A percentile compares a stretch with the other conserved stretches of the same genome.
Conservation (phyloP, 1,140 invertebrate species). For the Probaryconus sp. region DNA sequence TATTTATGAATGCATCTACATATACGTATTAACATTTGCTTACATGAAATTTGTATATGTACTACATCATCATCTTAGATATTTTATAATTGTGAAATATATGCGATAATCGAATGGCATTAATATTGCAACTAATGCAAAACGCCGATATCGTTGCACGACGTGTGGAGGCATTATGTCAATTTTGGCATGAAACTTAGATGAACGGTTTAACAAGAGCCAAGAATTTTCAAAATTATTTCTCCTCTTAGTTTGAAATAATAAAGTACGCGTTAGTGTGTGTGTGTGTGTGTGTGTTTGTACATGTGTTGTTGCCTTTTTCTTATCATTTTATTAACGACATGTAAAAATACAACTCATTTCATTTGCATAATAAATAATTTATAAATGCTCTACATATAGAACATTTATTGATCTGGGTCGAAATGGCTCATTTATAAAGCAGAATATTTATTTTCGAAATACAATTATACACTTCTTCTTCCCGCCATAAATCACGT, state of each 20-base stretch:
- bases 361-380: conserved; percentile 55
- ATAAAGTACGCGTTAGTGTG: too few species aligned
- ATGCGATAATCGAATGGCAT: conserved; percentile 45
- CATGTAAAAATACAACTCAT: conserved; percentile 22
- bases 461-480: conserved; percentile 18
- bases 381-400: conserved; percentile 36
- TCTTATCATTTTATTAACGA: conserved; percentile 5
- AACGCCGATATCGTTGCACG: not conserved
- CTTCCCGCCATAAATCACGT: too few species aligned
- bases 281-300: too few species aligned
- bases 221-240: too few species aligned
- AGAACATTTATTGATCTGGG: conserved; percentile 44
- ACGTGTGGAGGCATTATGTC: too few species aligned
- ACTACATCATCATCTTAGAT: conserved; percentile 53
- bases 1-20: conserved; percentile 60
- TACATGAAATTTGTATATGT: conserved; percentile 55
- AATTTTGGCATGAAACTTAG: conserved; percentile 26
- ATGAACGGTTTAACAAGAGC: too few species aligned
- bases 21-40: conserved; percentile 56
- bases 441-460: conserved; percentile 38
- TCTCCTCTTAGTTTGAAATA: too few species aligned
- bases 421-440: conserved; percentile 45
- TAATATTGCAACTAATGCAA: conserved; percentile 39
- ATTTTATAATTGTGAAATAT: conserved; percentile 53
- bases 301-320: too few species aligned